Evolutionary conservation across 2,113 vertebrate genomes (phyloP).

Genomic region (Crotalus viridis): DNA sequence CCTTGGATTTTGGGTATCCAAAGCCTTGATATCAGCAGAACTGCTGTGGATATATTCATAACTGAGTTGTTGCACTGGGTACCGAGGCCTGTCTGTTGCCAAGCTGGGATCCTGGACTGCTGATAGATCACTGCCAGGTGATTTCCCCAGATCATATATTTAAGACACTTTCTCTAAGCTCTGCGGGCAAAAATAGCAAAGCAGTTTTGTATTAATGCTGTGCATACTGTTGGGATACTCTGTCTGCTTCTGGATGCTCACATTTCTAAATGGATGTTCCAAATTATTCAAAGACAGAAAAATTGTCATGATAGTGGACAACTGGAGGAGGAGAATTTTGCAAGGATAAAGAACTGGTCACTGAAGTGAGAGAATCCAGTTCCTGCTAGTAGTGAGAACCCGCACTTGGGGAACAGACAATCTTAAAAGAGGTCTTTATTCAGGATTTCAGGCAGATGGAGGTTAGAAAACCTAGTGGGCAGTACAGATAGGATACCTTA

Average conservation of each 20-base stretch:
- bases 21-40: constrained; percentile 2
- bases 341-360: background rate
- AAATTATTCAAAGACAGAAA: background rate
- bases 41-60: background rate
- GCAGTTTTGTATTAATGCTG: background rate
- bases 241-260: background rate
- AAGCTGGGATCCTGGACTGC: background rate
- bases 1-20: constrained; percentile 14
- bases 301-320: background rate
- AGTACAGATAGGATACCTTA: background rate
- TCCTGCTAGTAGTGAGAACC: background rate
- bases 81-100: background rate
- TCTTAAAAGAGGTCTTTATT: background rate
- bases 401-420: background rate
- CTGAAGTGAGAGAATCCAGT: background rate
- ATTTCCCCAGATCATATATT: background rate
- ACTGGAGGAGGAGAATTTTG: background rate
- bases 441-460: background rate
- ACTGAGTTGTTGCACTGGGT: background rate
- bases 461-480: background rate
- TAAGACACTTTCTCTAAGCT: background rate
- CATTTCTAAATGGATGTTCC: background rate
- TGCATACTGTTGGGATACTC: background rate
- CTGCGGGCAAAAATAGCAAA: background rate
- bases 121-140: background rate